Evolutionary conservation across 2,797 vertebrate species (phyloP).

Genomic region (Alca torda): DNA sequence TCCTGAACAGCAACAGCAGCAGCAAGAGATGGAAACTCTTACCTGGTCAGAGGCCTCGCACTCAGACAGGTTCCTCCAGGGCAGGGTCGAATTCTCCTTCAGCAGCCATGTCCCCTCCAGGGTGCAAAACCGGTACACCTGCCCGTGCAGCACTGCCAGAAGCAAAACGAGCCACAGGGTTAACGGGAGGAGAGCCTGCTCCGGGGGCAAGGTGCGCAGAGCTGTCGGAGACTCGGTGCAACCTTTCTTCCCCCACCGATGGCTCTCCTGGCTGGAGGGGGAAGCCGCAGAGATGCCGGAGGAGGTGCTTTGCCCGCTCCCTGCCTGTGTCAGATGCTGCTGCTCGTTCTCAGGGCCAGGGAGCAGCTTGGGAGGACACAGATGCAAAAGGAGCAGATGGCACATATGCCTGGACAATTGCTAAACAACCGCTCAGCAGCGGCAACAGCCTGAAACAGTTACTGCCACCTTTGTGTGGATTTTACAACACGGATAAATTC

Average conservation of each 20-base stretch:
- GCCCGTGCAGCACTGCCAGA: constrained; percentile 74
- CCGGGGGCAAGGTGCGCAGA: accelerated
- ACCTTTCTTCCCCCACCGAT: no score
- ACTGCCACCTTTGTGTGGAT: background rate
- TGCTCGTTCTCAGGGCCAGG: accelerated
- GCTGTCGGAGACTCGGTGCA: accelerated
- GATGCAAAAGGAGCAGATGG: background rate
- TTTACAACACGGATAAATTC: background rate
- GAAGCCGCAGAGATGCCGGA: accelerated
- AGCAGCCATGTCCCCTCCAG: constrained; percentile 75
- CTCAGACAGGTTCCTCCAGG: constrained; percentile 80
- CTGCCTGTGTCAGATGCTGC: accelerated
- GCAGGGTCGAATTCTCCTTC: constrained; percentile 77
- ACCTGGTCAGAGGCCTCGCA: constrained; percentile 74
- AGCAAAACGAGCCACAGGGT: background rate
- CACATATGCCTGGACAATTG: accelerated
- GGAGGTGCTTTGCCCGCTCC: background rate
- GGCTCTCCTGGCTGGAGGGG: background rate
- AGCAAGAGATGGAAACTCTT: background rate
- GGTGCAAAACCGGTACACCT: constrained; percentile 80
- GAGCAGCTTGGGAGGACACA: background rate
- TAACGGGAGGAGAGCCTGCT: background rate
- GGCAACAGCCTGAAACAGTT: background rate
- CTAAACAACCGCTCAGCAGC: background rate
- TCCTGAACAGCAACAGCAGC: background rate